phyloP scores from a whole-genome alignment of 2,113 vertebrate genomes.

The Hydropotes inermis region DNA sequence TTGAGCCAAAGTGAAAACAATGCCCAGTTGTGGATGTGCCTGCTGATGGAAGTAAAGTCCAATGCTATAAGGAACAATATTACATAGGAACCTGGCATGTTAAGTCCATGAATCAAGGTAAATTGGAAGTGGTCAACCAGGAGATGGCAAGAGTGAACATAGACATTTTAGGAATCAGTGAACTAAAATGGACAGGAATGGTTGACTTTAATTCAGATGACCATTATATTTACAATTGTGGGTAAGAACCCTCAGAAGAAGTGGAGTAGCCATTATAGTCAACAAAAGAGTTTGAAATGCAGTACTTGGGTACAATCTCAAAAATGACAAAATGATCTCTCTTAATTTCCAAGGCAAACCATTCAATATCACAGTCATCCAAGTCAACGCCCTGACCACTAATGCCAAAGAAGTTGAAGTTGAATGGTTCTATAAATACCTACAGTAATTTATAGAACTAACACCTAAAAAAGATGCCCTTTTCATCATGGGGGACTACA shows the following conservation, averaged over 20 bases:
- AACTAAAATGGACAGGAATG: not conserved
- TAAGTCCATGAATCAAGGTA: not conserved
- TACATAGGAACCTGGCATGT: not conserved
- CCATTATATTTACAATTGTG: not conserved
- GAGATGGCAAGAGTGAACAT: not conserved
- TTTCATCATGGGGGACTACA: not conserved
- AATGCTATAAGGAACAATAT: not conserved
- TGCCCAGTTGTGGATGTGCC: not conserved
- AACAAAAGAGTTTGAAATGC: not conserved
- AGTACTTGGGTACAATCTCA: not conserved
- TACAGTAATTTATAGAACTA: not conserved
- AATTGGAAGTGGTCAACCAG: not conserved
- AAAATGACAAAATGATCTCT: not conserved
- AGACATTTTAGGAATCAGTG: not conserved
- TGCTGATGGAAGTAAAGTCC: not conserved
- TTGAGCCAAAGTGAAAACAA: not conserved
- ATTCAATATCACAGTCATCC: not conserved
- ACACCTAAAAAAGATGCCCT: not conserved
- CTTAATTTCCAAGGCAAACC: not conserved
- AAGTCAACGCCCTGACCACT: not conserved
- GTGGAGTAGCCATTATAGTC: not conserved
- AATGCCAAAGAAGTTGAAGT: not conserved
- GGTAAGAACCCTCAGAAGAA: not conserved
- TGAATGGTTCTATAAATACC: not conserved
- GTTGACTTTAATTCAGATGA: not conserved